Evolutionary conservation across 2,888 invertebrate species (phyloP), one percentile per base, ranked within the genome.

Genomic region (Brachyptera risi): DNA sequence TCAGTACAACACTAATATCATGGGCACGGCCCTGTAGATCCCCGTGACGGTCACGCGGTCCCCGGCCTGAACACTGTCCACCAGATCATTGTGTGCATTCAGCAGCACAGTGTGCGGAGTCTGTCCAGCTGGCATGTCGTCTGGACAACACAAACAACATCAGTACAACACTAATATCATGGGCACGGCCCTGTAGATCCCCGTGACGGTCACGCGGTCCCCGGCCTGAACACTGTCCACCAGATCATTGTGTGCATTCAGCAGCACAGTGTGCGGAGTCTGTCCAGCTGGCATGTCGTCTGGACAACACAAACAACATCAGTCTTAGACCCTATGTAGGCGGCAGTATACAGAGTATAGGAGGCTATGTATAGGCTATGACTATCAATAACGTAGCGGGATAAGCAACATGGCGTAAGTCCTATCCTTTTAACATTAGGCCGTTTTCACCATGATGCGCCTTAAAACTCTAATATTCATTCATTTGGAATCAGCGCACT

Each of bases 271-370:
- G 72, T 97, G 95, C 0, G 99, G 99, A 0, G 99, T 99, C 72
- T 99, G 96, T 0, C 99, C 99, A 42, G 98, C 92, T 0, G 98
- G 97, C 96, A 98, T 98, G 76, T 99, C 98, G 76, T 99, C 98
- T 83, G 75, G 1, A 27, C 35, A 71, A 71, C 58, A 19, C 54
- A 15, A 35, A 40, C 17, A 31, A n/a, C n/a, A n/a, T n/a, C n/a
- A n/a, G n/a, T n/a, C n/a, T n/a, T n/a, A n/a, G n/a, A n/a, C n/a
- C n/a, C n/a, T n/a, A n/a, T n/a, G n/a, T n/a, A n/a, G n/a, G n/a
- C n/a, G n/a, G n/a, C n/a, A n/a, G n/a, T n/a, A n/a, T n/a, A n/a
- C n/a, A n/a, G n/a, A n/a, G n/a, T n/a, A n/a, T n/a, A n/a, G n/a
- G n/a, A n/a, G n/a, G n/a, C n/a, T n/a, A n/a, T n/a, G n/a, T n/a